Percentiles rank a stretch among this genome's conserved stretches.
phyloP scores from a whole-genome alignment of 2,113 vertebrate species.

The Naja naja region DNA sequence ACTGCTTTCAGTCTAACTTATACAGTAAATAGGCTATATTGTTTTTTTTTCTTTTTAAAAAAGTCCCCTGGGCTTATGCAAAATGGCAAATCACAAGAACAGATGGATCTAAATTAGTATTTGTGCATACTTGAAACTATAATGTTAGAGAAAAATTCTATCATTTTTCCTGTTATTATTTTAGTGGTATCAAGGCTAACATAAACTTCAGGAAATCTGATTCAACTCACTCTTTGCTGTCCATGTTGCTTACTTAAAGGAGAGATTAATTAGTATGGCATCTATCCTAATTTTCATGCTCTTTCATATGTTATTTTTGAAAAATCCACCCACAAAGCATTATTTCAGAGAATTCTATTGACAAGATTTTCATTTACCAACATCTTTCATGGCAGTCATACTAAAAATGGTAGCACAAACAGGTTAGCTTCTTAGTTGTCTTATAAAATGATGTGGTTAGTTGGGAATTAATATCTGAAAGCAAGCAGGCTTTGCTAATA shows the following conservation, averaged over 20 bases:
- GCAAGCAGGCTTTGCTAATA: constrained; percentile 7
- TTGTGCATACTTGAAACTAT: background rate
- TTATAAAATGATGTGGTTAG: constrained; percentile 30
- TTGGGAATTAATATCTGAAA: constrained; percentile 30
- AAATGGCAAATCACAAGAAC: background rate
- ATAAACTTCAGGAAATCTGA: constrained; percentile 50
- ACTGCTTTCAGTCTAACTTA: background rate
- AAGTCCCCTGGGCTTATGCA: background rate
- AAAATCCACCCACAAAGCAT: constrained; percentile 38
- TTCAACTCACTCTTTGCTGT: constrained; percentile 51
- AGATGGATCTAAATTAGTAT: background rate
- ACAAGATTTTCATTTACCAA: constrained; percentile 33
- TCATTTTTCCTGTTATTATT: constrained; percentile 6
- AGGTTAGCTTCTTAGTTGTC: constrained; percentile 1
- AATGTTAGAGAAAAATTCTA: background rate
- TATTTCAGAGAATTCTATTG: constrained; percentile 41
- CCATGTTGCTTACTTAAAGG: constrained; percentile 48
- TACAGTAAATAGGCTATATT: background rate
- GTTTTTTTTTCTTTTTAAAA: background rate
- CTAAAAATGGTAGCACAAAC: constrained; percentile 6
- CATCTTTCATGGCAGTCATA: constrained; percentile 5
- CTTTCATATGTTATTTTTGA: constrained; percentile 54
- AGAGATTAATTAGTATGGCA: constrained; percentile 64
- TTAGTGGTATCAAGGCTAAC: constrained; percentile 35
- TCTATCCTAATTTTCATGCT: constrained; percentile 62